Conservation (phyloP, 2,797 vertebrate genomes). For the Acipenser ruthenus region DNA sequence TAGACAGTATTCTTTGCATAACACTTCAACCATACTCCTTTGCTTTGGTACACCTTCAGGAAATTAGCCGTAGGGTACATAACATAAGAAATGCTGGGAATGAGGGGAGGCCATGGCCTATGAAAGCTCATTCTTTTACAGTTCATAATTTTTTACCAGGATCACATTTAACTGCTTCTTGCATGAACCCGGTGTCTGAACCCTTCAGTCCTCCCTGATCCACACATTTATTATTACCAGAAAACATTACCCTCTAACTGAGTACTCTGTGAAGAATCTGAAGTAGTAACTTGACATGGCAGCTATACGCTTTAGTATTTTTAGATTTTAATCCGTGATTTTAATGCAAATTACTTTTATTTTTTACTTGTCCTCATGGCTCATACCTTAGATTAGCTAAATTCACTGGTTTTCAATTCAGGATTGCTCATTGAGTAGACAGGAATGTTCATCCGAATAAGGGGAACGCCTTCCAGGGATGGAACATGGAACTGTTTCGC, state of each 20-base stretch:
- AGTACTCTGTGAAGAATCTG: too few relatives aligned
- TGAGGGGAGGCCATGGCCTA: conserved; percentile 10
- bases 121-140: conserved; percentile 10
- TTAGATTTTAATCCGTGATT: conserved; percentile 27
- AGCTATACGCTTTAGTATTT: conserved; percentile 6
- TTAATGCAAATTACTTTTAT: conserved; percentile 23
- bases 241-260: background rate
- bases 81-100: conserved; percentile 13
- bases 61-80: conserved; percentile 3
- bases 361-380: conserved; percentile 17
- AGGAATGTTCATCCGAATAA: too few relatives aligned
- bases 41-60: background rate
- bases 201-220: conserved; percentile 16
- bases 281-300: conserved; percentile 3
- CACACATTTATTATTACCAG: conserved; percentile 16
- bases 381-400: conserved; percentile 11
- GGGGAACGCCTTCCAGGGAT: too few relatives aligned
- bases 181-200: conserved; percentile 12
- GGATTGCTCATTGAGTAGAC: too few relatives aligned
- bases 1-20: too few relatives aligned
- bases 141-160: conserved; percentile 11
- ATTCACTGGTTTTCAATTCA: background rate
- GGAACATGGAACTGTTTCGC: too few relatives aligned
- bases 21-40: background rate
- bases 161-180: conserved; percentile 27